A percentile compares a stretch with the other conserved stretches of the same genome.
These are phyloP conservation scores for Hypsibius dujardini DNA, from an alignment of 1,140 invertebrate species.

Conservation along the genomic window DNA sequence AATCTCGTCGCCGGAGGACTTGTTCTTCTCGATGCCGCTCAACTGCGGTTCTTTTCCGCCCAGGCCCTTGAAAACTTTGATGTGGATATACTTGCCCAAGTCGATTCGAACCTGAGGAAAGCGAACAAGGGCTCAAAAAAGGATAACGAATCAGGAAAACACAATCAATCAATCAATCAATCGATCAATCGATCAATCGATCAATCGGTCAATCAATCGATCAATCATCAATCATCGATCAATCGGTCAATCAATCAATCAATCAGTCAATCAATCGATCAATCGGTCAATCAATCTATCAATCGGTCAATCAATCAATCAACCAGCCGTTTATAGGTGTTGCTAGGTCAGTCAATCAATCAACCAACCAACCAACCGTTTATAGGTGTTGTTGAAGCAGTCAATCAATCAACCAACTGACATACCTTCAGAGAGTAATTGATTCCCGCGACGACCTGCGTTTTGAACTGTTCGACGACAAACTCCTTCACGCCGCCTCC, in stretches of 20 bases:
- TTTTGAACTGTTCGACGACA: slow-evolving; percentile 1
- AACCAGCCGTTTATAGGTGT: not conserved
- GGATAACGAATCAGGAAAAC: not conserved
- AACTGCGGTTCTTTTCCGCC: not conserved
- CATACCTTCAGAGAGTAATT: slow-evolving; percentile 10
- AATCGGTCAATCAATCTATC: not conserved
- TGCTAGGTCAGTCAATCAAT: not conserved
- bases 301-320: not conserved
- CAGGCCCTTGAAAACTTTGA: not conserved
- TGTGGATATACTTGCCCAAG: not conserved
- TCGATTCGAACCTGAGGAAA: not conserved
- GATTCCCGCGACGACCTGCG: slow-evolving; percentile 4
- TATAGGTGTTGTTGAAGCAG: not conserved
- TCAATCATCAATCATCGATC: not conserved
- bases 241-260: not conserved
- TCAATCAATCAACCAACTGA: not conserved
- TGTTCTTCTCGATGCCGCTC: not conserved
- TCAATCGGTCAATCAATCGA: not conserved
- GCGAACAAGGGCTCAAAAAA: not conserved
- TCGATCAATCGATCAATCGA: not conserved
- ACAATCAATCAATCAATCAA: not conserved
- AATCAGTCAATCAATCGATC: not conserved
- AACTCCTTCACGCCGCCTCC: not conserved
- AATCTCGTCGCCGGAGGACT: not conserved
- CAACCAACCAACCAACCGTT: not conserved